A percentile compares a stretch with the other conserved stretches of the same genome.
These are phyloP conservation scores for Pachydiplax longipennis DNA, from an alignment of 2,888 invertebrate species.

Conservation along the genomic window DNA sequence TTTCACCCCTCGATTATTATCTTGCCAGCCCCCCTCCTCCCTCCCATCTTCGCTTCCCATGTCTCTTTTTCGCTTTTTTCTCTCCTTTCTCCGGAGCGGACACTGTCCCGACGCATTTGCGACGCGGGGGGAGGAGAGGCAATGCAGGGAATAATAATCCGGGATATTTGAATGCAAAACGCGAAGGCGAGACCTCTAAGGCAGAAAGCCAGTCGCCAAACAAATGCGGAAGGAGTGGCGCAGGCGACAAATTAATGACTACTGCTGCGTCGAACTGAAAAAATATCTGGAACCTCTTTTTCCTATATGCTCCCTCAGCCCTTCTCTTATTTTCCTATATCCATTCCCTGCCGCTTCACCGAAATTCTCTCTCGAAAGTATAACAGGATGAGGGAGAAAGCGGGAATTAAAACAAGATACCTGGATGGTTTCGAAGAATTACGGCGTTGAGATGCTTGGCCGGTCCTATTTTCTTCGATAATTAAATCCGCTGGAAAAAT, in stretches of 20 bases:
- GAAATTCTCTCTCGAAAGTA: neutral
- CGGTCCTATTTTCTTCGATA: slow-evolving; percentile 29
- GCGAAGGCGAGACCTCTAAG: slow-evolving; percentile 33
- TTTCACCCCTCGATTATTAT: slow-evolving; percentile 40
- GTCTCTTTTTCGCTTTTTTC: neutral
- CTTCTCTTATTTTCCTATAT: neutral
- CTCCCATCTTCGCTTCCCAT: neutral
- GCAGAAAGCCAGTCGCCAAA: slow-evolving; percentile 40
- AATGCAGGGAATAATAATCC: neutral
- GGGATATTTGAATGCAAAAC: slow-evolving; percentile 10
- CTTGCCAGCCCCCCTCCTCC: neutral
- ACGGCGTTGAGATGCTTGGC: neutral
- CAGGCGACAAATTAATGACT: slow-evolving; percentile 35
- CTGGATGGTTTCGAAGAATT: slow-evolving; percentile 4
- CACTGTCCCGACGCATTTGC: slow-evolving; percentile 13
- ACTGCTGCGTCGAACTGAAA: slow-evolving; percentile 10
- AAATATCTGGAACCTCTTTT: neutral
- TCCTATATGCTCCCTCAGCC: neutral
- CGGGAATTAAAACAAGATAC: slow-evolving; percentile 23
- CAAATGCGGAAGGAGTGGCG: slow-evolving; percentile 1
- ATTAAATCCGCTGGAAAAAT: slow-evolving; percentile 17
- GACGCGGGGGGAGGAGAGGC: neutral
- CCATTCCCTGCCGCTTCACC: neutral
- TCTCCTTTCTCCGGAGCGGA: slow-evolving; percentile 9
- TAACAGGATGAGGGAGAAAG: neutral